Conservation (phyloP, 2,888 invertebrate species). For the Calameuta filiformis region DNA sequence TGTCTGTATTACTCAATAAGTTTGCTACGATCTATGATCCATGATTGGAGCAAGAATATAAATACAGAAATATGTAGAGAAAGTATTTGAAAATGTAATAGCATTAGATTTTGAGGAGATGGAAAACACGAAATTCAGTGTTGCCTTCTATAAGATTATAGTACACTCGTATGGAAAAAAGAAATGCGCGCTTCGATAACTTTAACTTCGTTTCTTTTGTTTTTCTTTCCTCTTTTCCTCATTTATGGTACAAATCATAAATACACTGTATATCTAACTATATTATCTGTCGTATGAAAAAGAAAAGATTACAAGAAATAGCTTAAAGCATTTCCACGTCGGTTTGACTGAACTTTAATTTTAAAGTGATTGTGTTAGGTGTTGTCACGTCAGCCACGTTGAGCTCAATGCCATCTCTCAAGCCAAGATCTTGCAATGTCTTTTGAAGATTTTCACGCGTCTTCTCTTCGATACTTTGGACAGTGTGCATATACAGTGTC, state of each 20-base stretch:
- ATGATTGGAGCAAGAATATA: slow-evolving; percentile 29
- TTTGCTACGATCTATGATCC: slow-evolving; percentile 36
- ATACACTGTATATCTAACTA: slow-evolving; percentile 19
- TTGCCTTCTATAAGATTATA: neutral
- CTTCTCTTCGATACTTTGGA: slow-evolving; percentile 90
- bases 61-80: slow-evolving; percentile 36
- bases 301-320: neutral
- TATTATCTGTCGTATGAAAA: neutral
- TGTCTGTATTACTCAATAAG: slow-evolving; percentile 29
- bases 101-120: neutral
- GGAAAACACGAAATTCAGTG: neutral
- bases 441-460: slow-evolving; percentile 91
- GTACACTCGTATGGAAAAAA: neutral
- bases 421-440: slow-evolving; percentile 85
- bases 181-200: neutral
- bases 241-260: slow-evolving; percentile 1
- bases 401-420: slow-evolving; percentile 86
- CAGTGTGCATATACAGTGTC: slow-evolving; percentile 93
- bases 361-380: slow-evolving; percentile 83
- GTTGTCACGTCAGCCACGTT: slow-evolving; percentile 93
- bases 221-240: slow-evolving; percentile 7
- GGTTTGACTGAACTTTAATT: slow-evolving; percentile 72
- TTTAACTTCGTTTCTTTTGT: neutral
- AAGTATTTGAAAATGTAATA: slow-evolving; percentile 8
- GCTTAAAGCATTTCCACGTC: slow-evolving; percentile 46